A percentile compares a stretch with the other conserved stretches of the same genome.
phyloP scores from a whole-genome alignment of 2,888 invertebrate genomes.

The Meandrusa payeni region DNA sequence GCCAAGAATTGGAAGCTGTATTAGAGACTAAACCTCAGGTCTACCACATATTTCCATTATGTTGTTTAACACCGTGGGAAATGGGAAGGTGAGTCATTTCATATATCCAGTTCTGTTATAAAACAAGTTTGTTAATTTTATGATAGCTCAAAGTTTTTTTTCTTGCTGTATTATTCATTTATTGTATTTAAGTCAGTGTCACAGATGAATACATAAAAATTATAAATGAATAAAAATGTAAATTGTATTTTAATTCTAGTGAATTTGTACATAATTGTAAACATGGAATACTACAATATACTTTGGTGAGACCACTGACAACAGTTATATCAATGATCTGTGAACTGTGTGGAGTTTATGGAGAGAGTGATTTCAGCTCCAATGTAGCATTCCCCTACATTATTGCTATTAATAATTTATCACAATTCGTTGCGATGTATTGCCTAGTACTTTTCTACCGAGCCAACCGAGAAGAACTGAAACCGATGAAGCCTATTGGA shows the following conservation, averaged over 20 bases:
- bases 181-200: too few relatives aligned
- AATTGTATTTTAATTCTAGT: conserved; percentile 79
- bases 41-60: conserved; percentile 94
- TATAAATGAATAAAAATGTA: too few relatives aligned
- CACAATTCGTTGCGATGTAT: conserved; percentile 98
- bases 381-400: conserved; percentile 95
- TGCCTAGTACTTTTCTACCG: conserved; percentile 96
- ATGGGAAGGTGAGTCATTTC: conserved; percentile 87
- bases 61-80: conserved; percentile 94
- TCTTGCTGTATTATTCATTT: too few relatives aligned
- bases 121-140: conserved; percentile 5
- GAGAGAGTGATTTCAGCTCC: conserved; percentile 93
- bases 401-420: conserved; percentile 93
- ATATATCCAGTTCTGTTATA: too few relatives aligned
- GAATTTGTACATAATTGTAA: conserved; percentile 97
- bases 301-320: conserved; percentile 93
- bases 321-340: conserved; percentile 95
- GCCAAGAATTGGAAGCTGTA: conserved; percentile 91
- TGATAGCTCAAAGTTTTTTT: too few relatives aligned
- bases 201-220: too few relatives aligned
- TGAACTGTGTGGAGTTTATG: conserved; percentile 91
- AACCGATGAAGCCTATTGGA: conserved; percentile 95
- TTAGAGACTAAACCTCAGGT: conserved; percentile 92
- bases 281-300: conserved; percentile 97
- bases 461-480: conserved; percentile 91